Conservation (phyloP, 2,888 invertebrate genomes). For the Therioaphis trifolii region DNA sequence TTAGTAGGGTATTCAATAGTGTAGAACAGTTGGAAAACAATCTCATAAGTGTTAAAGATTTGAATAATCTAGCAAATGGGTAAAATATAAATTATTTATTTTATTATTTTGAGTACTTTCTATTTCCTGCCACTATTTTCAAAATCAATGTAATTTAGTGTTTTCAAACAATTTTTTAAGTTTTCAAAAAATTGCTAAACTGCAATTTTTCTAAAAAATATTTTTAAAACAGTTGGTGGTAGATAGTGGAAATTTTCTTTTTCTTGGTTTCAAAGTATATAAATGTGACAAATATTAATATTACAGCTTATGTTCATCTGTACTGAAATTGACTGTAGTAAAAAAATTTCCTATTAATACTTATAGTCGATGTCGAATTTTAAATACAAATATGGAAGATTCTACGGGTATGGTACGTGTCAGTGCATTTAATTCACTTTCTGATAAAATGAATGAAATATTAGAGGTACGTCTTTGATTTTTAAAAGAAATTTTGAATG, state of each 20-base stretch:
- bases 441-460: slow-evolving; percentile 8
- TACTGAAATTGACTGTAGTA: slow-evolving; percentile 20
- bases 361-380: slow-evolving; percentile 36
- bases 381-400: slow-evolving; percentile 53
- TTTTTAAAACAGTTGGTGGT: no score
- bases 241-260: neutral
- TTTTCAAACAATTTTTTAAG: no score
- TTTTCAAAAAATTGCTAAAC: no score
- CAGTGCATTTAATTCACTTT: slow-evolving; percentile 53
- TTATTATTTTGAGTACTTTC: neutral
- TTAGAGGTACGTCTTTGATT: slow-evolving; percentile 35
- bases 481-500: no score
- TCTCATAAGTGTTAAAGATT: slow-evolving; percentile 35
- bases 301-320: neutral
- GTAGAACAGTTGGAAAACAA: slow-evolving; percentile 41
- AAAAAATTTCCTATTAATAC: slow-evolving; percentile 37
- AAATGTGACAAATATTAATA: neutral
- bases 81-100: neutral
- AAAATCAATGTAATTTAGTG: no score
- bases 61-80: slow-evolving; percentile 11
- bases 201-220: no score
- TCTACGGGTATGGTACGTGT: slow-evolving; percentile 28
- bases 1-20: slow-evolving; percentile 29
- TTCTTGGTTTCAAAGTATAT: neutral
- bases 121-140: no score